Evolutionary conservation across 2,888 invertebrate species (phyloP).

Genomic region (Elmis aenea): DNA sequence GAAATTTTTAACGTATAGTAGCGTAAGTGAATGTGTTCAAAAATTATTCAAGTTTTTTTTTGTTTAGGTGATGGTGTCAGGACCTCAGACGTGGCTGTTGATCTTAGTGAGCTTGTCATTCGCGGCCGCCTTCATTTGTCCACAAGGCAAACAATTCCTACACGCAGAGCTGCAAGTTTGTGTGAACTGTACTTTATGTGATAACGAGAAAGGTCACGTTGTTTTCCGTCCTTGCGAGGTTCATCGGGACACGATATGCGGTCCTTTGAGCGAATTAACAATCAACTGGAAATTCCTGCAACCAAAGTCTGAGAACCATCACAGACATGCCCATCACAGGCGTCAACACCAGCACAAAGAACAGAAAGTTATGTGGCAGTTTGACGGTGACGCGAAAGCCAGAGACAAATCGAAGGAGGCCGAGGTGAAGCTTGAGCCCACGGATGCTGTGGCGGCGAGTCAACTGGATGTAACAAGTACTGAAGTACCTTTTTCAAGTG

Average conservation of each 20-base stretch:
- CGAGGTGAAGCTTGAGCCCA: conserved; percentile 41
- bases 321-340: conserved; percentile 31
- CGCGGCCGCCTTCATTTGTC: conserved; percentile 36
- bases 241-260: conserved; percentile 71
- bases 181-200: conserved; percentile 67
- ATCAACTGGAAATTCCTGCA: conserved; percentile 21
- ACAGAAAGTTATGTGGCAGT: conserved; percentile 10
- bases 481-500: conserved; percentile 46
- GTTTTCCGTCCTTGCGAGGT: conserved; percentile 69
- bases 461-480: conserved; percentile 32
- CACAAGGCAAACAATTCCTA: conserved; percentile 63
- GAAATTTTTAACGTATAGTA: too few relatives aligned
- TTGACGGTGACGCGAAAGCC: conserved; percentile 9
- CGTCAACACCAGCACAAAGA: conserved; percentile 26
- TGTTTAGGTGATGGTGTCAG: conserved; percentile 42
- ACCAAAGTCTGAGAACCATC: conserved; percentile 15
- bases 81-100: conserved; percentile 30
- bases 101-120: conserved; percentile 24
- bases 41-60: too few relatives aligned
- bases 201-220: conserved; percentile 49
- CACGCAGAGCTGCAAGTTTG: conserved; percentile 60
- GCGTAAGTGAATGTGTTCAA: too few relatives aligned
- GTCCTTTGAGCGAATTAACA: conserved; percentile 58
- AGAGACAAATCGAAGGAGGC: conserved; percentile 37
- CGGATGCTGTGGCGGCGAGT: conserved; percentile 16